These are phyloP conservation scores for Buteo buteo DNA, from an alignment of 2,113 vertebrate species.

Conservation along the genomic window DNA sequence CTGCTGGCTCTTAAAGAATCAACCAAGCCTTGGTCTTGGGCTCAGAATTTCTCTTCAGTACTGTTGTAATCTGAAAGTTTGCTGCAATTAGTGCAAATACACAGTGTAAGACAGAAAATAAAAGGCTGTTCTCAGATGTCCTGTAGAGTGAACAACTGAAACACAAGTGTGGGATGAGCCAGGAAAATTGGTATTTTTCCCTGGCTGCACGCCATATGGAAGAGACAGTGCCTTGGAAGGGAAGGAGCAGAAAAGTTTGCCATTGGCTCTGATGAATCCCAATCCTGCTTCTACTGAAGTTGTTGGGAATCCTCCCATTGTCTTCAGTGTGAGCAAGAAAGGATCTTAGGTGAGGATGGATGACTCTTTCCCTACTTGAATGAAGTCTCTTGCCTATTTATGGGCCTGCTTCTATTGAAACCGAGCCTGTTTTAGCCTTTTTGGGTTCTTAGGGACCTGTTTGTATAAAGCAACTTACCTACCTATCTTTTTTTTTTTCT, in stretches of 20 bases:
- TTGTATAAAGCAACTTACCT: slow-evolving; percentile 67
- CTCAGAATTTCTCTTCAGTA: slow-evolving; percentile 31
- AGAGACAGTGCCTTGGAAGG: slow-evolving; percentile 69
- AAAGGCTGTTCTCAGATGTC: slow-evolving; percentile 56
- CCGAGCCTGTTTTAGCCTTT: slow-evolving; percentile 64
- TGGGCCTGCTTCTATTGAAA: slow-evolving; percentile 67
- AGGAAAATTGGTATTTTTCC: slow-evolving; percentile 36
- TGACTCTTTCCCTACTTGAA: slow-evolving; percentile 64
- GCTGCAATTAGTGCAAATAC: background rate
- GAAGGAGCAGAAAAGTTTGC: slow-evolving; percentile 51
- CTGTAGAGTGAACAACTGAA: slow-evolving; percentile 44
- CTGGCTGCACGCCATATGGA: slow-evolving; percentile 10
- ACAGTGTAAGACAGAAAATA: slow-evolving; percentile 41
- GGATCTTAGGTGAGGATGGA: slow-evolving; percentile 56
- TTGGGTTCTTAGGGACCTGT: slow-evolving; percentile 66
- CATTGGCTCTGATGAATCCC: slow-evolving; percentile 60
- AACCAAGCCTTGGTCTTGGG: slow-evolving; percentile 19
- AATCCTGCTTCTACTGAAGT: slow-evolving; percentile 49
- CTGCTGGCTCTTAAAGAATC: slow-evolving; percentile 20
- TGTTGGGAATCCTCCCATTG: slow-evolving; percentile 21
- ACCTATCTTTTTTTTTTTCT: slow-evolving; percentile 61
- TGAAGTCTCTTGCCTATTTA: slow-evolving; percentile 65
- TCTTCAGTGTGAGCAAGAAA: slow-evolving; percentile 56
- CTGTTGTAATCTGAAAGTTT: slow-evolving; percentile 31
- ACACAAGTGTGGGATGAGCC: slow-evolving; percentile 23